A percentile compares a stretch with the other conserved stretches of the same genome.
These are phyloP conservation scores for Neopelma chrysocephalum DNA, from an alignment of 2,797 vertebrate species.

Conservation along the genomic window DNA sequence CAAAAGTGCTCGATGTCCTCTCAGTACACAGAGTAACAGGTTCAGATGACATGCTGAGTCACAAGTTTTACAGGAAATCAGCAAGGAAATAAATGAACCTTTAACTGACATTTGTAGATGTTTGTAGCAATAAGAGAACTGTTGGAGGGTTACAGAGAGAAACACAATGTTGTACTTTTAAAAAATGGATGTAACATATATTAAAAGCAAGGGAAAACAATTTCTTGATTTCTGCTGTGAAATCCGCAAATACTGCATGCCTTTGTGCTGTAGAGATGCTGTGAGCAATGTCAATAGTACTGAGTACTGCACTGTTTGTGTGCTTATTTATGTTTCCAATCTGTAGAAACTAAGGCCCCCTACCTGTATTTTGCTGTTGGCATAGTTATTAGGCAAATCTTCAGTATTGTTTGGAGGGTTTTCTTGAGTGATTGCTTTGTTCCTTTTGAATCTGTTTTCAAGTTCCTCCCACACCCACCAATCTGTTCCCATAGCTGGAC, in stretches of 20 bases:
- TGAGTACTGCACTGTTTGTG: background rate
- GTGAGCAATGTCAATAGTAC: background rate
- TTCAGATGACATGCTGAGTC: conserved; percentile 40
- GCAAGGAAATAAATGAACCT: conserved; percentile 49
- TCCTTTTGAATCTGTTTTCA: background rate
- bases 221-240: background rate
- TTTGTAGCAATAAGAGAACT: background rate
- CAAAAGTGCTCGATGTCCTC: conserved; percentile 14
- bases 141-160: background rate
- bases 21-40: conserved; percentile 9
- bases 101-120: conserved; percentile 18
- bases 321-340: background rate
- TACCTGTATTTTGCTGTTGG: background rate
- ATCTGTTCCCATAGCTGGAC: background rate
- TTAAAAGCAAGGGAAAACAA: background rate
- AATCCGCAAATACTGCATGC: background rate
- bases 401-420: background rate
- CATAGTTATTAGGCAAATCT: background rate
- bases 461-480: background rate
- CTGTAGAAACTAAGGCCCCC: background rate
- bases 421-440: background rate
- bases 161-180: background rate
- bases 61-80: conserved; percentile 46
- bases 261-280: background rate
- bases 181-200: background rate